Evolutionary conservation across 2,888 invertebrate genomes (phyloP).

Genomic region (Thereva unica): DNA sequence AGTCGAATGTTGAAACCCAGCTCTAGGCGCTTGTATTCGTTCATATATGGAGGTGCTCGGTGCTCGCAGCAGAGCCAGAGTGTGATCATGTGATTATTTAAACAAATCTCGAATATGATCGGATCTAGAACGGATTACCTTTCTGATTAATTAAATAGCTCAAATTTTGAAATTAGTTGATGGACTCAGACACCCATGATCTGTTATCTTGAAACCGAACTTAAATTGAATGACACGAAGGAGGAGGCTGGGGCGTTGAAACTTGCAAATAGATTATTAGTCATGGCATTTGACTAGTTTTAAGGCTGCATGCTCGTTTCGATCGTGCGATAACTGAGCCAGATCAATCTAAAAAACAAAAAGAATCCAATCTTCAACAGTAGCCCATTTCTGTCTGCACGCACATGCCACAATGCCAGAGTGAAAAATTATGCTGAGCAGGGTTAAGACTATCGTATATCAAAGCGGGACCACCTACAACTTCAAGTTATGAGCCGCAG

Average conservation of each 20-base stretch:
- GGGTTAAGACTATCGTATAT: conserved; percentile 22
- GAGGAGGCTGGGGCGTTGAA: conserved; percentile 34
- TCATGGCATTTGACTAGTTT: conserved; percentile 27
- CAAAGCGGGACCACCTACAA: conserved; percentile 35
- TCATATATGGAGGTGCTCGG: neutral
- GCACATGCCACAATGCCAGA: conserved; percentile 32
- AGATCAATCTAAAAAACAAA: conserved; percentile 37
- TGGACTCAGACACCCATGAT: conserved; percentile 28
- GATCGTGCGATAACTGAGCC: conserved; percentile 22
- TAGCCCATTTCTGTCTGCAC: conserved; percentile 41
- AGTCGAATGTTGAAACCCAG: no score
- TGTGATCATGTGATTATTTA: conserved; percentile 40
- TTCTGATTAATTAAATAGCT: conserved; percentile 41
- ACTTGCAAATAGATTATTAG: conserved; percentile 35
- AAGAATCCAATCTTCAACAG: conserved; percentile 37
- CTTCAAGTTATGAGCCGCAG: conserved; percentile 14
- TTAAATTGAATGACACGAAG: conserved; percentile 29
- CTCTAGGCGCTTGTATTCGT: no score
- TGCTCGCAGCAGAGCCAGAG: conserved; percentile 19
- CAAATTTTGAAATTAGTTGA: conserved; percentile 35
- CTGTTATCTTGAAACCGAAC: conserved; percentile 20
- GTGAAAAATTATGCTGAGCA: conserved; percentile 33
- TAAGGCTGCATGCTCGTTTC: conserved; percentile 9
- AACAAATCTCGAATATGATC: conserved; percentile 39
- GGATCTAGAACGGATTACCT: conserved; percentile 39